Evolutionary conservation across 1,140 invertebrate species (phyloP), one percentile per base, ranked within the genome.

Genomic region (Temnothorax curvispinosus): DNA sequence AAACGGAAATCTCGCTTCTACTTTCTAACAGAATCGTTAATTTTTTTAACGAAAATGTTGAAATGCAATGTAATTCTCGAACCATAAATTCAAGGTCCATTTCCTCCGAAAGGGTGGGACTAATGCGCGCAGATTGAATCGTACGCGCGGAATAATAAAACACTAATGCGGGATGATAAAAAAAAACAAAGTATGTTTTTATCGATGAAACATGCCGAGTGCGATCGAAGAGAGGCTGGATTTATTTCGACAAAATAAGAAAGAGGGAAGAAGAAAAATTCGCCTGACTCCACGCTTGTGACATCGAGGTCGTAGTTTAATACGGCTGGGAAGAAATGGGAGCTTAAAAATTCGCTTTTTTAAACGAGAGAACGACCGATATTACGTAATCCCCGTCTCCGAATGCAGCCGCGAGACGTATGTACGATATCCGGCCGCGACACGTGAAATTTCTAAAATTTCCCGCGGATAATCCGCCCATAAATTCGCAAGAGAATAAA

Each of bases 391-490:
- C 54, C 8, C 3, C n/a, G 50, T 44, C n/a, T 1, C 21, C 13
- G 41, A 27, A 54, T 74, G 18, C 21, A 38, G 47, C 32, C 15
- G 27, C 11, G 74, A 58, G 54, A 58, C 13, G 21, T 21, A 21
- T 21, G 38, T 58, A 44, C 15, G 32, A 35, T 35, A 27, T 27
- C 13, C 50, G 9, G 8, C 18, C 47, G 32, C 27, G 69, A 44
- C 41, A 44, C 18, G 18, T n/a, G 38, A 35, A 18, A 47, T 82
- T 71, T 71, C 64, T 15, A 3, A 27, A 82, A 84, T 84, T 60
- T 50, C 69, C 44, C 35, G 0, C 69, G 80, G 32, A 84, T 84
- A 84, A 84, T 84, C 41, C 54, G n/a, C 54, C 52, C 44, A 47
- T 82, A 60, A 74, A 84, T 84, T 47, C 8, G 32, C 41, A 21